Base-by-base conservation (phyloP, 1,140 invertebrate species). In the Diorhabda elongata region DNA sequence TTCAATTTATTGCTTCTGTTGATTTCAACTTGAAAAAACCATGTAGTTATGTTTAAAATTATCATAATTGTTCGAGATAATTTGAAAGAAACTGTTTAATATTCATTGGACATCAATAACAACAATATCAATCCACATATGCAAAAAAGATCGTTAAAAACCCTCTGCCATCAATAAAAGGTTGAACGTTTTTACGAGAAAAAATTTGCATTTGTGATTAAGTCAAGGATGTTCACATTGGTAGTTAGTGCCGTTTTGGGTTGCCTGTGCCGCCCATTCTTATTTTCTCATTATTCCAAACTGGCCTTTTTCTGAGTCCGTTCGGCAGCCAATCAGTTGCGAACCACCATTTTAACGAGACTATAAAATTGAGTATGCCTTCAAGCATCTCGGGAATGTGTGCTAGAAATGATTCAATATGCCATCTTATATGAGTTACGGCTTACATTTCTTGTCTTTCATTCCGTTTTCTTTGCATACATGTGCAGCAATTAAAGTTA, bases 141-240 rank as follows among this genome's bases (percentile, higher is more conserved):
- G 47, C 47, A 52, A 52, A 52, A 52, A 52, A n/a, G 47, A 52
- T 52, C n/a, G n/a, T 52, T 52, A 52, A 52, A 52, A 52, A 52
- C 6, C 6, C 47, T n/a, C 47, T 8, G n/a, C n/a, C 47, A 52
- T 52, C 47, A 52, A 52, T 52, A 52, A 8, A 6, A 52, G 4
- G 6, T 52, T 52, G 47, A 52, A 52, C 6, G 47, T 52, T 52
- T 52, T 52, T 52, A 52, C 47, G 47, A 52, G 47, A 52, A 4
- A 52, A 26, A 52, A 52, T 52, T 52, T 52, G 47, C 47, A 52
- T 52, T 52, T 52, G 47, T 52, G 47, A 52, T 52, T 52, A 52
- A 52, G 47, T 52, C 47, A n/a, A 52, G 47, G 47, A 52, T 52
- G 47, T 52, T 52, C 47, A 52, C 47, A 52, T 52, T 52, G 47